These are phyloP conservation scores for Rhyacophila evoluta DNA, from an alignment of 2,888 invertebrate species.

Conservation along the genomic window DNA sequence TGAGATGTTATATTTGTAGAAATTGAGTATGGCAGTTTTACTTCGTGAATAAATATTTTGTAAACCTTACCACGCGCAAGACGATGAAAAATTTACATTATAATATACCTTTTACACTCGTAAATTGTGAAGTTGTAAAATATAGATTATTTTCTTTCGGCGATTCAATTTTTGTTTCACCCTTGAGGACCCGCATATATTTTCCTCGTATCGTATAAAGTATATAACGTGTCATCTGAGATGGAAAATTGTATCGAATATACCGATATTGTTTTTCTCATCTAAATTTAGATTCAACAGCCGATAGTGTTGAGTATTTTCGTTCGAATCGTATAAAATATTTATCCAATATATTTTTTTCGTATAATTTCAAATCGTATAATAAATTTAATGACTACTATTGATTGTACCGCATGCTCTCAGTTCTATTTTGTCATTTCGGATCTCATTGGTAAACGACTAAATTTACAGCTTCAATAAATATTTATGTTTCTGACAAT, in stretches of 20 bases:
- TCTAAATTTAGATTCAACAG: neutral
- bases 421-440: too few relatives aligned
- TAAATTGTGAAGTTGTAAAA: neutral
- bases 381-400: too few relatives aligned
- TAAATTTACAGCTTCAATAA: neutral
- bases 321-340: too few relatives aligned
- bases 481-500: too few relatives aligned
- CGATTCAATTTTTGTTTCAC: neutral
- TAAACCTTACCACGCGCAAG: neutral
- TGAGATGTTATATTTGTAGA: neutral
- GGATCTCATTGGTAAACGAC: neutral
- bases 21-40: neutral
- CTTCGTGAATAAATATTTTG: neutral
- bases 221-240: neutral
- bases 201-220: neutral
- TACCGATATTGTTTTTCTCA: neutral
- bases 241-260: slow-evolving; percentile 5
- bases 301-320: too few relatives aligned
- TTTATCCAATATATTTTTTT: too few relatives aligned
- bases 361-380: too few relatives aligned
- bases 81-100: neutral
- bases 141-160: slow-evolving; percentile 27
- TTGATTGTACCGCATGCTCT: too few relatives aligned
- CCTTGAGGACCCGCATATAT: neutral
- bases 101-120: neutral